Evolutionary conservation across 30 jellyfish, hydroid and myxozoan species (phyloP), one percentile per base, ranked within the genome.

Genomic region (Catostylus mosaicus): DNA sequence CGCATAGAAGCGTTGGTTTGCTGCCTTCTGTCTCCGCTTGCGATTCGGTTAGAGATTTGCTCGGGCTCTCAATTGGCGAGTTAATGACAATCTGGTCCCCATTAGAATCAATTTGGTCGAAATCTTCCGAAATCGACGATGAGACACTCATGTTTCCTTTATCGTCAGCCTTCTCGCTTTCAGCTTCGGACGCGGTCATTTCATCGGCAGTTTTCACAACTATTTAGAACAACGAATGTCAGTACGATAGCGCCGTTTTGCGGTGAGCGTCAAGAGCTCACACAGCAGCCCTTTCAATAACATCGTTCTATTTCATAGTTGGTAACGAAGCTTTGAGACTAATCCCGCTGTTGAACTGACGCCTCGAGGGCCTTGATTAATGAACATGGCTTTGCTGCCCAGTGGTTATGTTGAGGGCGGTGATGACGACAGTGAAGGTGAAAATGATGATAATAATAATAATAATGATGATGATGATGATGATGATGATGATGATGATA

Each of bases 321-420:
- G 18, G 63, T 23, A 9, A 50, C 34, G 89, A 40, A 27, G 64
- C 77, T 37, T n/a, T 30, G 0, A 60, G 80, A 12, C 50, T 63
- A 63, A 74, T 62, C 82, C 82, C 23, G 79, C 82, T 63, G 82
- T 35, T 82, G 89, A 8, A 23, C 14, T 16, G 75, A 36, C 71
- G 89, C 89, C 89, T 63, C 71, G 61, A 77, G 89, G 82, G 80
- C 31, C 62, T 75, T 47, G 61, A 33, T 43, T 50, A 9, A 6
- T n/a, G n/a, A n/a, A n/a, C n/a, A n/a, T n/a, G n/a, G n/a, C n/a
- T n/a, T n/a, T n/a, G n/a, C n/a, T n/a, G n/a, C n/a, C n/a, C n/a
- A n/a, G n/a, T n/a, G n/a, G n/a, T n/a, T n/a, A n/a, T n/a, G n/a
- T n/a, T n/a, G n/a, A n/a, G n/a, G n/a, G 30, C 1, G 62, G 80